Conservation (phyloP, 2,797 vertebrate genomes). For the Hypotaenidia philippensis region DNA sequence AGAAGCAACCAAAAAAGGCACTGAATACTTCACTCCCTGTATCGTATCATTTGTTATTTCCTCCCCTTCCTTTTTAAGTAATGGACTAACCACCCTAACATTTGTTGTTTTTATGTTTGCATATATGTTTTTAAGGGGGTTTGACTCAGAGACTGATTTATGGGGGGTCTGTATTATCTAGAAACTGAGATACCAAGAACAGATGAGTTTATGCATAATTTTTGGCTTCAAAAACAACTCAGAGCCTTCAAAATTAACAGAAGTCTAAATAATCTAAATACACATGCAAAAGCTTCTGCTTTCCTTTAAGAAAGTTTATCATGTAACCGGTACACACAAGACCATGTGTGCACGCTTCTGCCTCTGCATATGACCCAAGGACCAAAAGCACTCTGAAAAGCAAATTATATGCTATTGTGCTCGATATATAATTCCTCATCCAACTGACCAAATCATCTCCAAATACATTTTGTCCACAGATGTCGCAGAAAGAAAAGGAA, state of each 20-base stretch:
- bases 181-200: not conserved
- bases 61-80: slow-evolving; percentile 41
- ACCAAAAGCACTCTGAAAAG: not conserved
- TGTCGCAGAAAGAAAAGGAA: slow-evolving; percentile 7
- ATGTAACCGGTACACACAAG: not conserved
- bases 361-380: not conserved
- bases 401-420: not conserved
- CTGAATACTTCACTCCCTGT: not conserved
- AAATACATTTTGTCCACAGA: slow-evolving; percentile 37
- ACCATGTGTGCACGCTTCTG: not conserved
- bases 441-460: not conserved
- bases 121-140: slow-evolving; percentile 26
- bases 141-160: slow-evolving; percentile 44
- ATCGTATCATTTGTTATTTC: slow-evolving; percentile 40
- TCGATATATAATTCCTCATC: slow-evolving; percentile 3
- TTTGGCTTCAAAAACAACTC: slow-evolving; percentile 20
- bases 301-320: not conserved
- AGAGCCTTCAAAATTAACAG: slow-evolving; percentile 10
- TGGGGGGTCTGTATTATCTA: slow-evolving; percentile 5
- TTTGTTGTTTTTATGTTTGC: not conserved
- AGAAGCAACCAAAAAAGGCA: slow-evolving; percentile 59
- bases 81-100: not conserved
- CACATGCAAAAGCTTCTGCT: not conserved
- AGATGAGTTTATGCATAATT: not conserved
- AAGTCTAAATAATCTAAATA: slow-evolving; percentile 24